Evolutionary conservation across 2,888 invertebrate genomes (phyloP), one percentile per base, ranked within the genome.

Genomic region (Quadroppia sp.): DNA sequence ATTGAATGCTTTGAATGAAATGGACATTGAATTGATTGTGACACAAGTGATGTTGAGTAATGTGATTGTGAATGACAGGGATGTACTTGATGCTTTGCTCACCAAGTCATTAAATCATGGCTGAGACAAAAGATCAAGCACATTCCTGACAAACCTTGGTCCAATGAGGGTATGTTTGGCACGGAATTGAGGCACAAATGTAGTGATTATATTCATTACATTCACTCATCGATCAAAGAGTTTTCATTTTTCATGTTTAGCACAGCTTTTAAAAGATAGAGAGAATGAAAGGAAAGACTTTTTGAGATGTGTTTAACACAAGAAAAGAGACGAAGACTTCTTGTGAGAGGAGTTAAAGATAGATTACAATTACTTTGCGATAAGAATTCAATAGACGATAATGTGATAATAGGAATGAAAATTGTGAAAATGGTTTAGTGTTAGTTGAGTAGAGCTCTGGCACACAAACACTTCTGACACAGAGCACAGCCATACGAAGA

Each of bases 1-100:
- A n/a, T n/a, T n/a, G n/a, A n/a, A n/a, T n/a, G n/a, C n/a, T n/a
- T n/a, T n/a, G n/a, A n/a, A n/a, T n/a, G n/a, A n/a, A n/a, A n/a
- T n/a, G n/a, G n/a, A n/a, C n/a, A n/a, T n/a, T n/a, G n/a, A n/a
- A n/a, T n/a, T n/a, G n/a, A n/a, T n/a, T n/a, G n/a, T n/a, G n/a
- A n/a, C n/a, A n/a, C n/a, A n/a, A n/a, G n/a, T n/a, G n/a, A n/a
- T n/a, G n/a, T n/a, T n/a, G n/a, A n/a, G n/a, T n/a, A n/a, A n/a
- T n/a, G n/a, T n/a, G n/a, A n/a, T n/a, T n/a, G n/a, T 56, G 28
- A 28, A 28, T 56, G 73, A 61, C 67, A 73, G 73, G 28, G 69
- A 73, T 73, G 73, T 73, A 73, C 73, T 73, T 73, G 73, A 73
- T 73, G 73, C 73, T 73, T 73, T 73, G 73, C 73, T 73, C 73